These are phyloP conservation scores for Oncorhynchus tshawytscha DNA, from an alignment of 2,113 vertebrate genomes.

Conservation along the genomic window DNA sequence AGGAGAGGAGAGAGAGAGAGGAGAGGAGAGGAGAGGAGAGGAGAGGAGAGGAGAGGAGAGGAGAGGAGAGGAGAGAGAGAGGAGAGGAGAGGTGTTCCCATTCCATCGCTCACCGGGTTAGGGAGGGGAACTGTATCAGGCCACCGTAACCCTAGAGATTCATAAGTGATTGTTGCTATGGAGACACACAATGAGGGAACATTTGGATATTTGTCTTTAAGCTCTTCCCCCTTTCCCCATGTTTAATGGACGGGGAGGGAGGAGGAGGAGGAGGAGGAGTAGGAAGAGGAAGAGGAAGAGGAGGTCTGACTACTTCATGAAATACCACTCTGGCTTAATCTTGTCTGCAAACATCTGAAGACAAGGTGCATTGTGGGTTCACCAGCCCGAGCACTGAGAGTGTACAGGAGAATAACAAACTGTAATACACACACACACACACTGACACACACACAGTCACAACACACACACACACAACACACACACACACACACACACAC, in stretches of 20 bases:
- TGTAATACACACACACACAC: background rate
- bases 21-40: too few relatives aligned
- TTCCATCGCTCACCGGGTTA: background rate
- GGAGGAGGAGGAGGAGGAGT: too few relatives aligned
- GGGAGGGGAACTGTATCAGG: constrained; percentile 53
- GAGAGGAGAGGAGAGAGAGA: too few relatives aligned
- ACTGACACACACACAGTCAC: too few relatives aligned
- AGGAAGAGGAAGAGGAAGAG: too few relatives aligned
- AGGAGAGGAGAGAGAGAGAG: too few relatives aligned
- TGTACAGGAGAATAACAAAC: background rate
- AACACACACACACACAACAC: too few relatives aligned
- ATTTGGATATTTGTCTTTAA: constrained; percentile 62
- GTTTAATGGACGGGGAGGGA: too few relatives aligned
- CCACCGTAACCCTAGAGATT: constrained; percentile 89
- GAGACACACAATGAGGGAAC: constrained; percentile 81
- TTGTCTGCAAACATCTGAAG: constrained; percentile 52
- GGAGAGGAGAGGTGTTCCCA: too few relatives aligned
- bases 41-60: too few relatives aligned
- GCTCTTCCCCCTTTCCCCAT: constrained; percentile 27
- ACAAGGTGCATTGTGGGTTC: constrained; percentile 26
- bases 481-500: too few relatives aligned
- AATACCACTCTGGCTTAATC: constrained; percentile 40
- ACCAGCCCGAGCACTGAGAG: constrained; percentile 33
- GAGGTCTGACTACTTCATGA: too few relatives aligned
- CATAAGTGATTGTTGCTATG: constrained; percentile 87